These are phyloP conservation scores for Pantala flavescens DNA, from an alignment of 1,140 invertebrate species.

Conservation along the genomic window DNA sequence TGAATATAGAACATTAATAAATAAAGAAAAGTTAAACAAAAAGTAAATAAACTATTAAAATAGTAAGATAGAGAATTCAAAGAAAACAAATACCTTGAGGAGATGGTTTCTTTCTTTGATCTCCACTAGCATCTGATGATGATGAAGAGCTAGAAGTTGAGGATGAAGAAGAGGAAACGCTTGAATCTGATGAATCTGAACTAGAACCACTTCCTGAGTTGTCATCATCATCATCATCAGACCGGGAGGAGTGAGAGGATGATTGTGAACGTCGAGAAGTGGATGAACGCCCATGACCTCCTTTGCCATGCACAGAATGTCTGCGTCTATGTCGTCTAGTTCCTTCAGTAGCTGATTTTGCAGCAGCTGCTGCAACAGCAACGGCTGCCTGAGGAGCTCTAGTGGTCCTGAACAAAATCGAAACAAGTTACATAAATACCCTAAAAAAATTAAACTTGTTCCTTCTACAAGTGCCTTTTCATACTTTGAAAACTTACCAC, in stretches of 20 bases:
- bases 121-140: not conserved
- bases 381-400: conserved; percentile 34
- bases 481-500: too few relatives aligned
- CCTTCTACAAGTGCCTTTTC: too few relatives aligned
- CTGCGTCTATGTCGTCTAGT: not conserved
- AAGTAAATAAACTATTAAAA: too few relatives aligned
- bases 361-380: conserved; percentile 30
- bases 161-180: conserved; percentile 40
- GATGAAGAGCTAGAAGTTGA: conserved; percentile 35
- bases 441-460: too few relatives aligned
- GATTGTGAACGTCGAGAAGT: not conserved
- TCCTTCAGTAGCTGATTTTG: conserved; percentile 27
- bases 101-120: conserved; percentile 36
- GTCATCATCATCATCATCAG: not conserved
- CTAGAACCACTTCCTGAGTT: conserved; percentile 26
- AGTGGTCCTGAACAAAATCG: conserved; percentile 25
- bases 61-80: too few relatives aligned
- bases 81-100: conserved; percentile 20
- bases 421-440: too few relatives aligned
- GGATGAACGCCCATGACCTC: not conserved
- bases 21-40: too few relatives aligned
- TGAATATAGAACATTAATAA: too few relatives aligned
- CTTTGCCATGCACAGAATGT: not conserved
- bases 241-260: not conserved
- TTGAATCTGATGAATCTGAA: conserved; percentile 41